phyloP scores from a whole-genome alignment of 2,888 invertebrate genomes.

The Synergus itoensis region DNA sequence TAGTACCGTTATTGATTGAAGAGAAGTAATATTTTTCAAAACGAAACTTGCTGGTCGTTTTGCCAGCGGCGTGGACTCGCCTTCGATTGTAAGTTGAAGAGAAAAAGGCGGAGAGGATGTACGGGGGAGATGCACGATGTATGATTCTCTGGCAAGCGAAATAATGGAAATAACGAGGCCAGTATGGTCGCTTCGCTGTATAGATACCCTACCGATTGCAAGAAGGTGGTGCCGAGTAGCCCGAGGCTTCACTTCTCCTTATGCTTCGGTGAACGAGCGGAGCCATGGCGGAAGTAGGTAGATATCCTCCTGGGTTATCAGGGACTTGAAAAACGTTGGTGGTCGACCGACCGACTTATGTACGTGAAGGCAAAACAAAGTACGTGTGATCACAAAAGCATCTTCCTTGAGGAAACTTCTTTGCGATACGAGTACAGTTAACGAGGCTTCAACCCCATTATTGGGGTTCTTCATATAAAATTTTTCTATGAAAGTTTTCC shows the following conservation, averaged over 20 bases:
- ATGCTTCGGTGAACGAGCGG: slow-evolving; percentile 47
- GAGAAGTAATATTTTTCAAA: slow-evolving; percentile 19
- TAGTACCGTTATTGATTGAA: slow-evolving; percentile 37
- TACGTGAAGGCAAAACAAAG: slow-evolving; percentile 16
- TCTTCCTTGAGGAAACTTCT: slow-evolving; percentile 1
- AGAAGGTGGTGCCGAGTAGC: slow-evolving; percentile 59
- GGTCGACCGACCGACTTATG: slow-evolving; percentile 26
- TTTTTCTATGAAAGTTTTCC: too few relatives aligned
- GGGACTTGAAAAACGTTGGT: slow-evolving; percentile 39
- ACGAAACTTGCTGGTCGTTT: slow-evolving; percentile 13
- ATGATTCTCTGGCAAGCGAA: slow-evolving; percentile 61
- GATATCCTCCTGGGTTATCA: slow-evolving; percentile 40
- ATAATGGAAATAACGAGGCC: slow-evolving; percentile 69
- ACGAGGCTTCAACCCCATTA: neutral
- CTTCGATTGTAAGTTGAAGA: slow-evolving; percentile 34
- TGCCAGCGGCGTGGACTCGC: slow-evolving; percentile 34
- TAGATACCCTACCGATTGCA: slow-evolving; percentile 56
- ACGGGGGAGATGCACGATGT: slow-evolving; percentile 50
- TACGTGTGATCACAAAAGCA: slow-evolving; percentile 10
- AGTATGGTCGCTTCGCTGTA: slow-evolving; percentile 56
- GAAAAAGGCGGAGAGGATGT: slow-evolving; percentile 48
- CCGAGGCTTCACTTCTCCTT: slow-evolving; percentile 52
- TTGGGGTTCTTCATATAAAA: too few relatives aligned
- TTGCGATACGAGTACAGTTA: neutral
- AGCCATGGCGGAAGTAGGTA: slow-evolving; percentile 53